A percentile compares a stretch with the other conserved stretches of the same genome.
Conservation (phyloP, 2,113 vertebrate genomes). For the Nettapus auritus region DNA sequence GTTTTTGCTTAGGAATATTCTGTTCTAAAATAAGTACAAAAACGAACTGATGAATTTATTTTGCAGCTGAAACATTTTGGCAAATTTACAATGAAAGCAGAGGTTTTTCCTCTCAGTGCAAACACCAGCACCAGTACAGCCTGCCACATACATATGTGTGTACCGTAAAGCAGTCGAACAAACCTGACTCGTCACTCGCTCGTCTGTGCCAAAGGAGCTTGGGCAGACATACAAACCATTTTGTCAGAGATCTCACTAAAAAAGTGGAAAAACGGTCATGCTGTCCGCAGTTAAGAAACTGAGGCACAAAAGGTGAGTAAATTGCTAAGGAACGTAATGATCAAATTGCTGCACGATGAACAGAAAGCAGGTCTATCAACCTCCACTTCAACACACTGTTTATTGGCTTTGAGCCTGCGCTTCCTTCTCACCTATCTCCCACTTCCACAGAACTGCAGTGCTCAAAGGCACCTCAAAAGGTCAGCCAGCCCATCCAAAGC, state of each 20-base stretch:
- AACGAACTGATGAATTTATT: accelerated
- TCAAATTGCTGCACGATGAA: not conserved
- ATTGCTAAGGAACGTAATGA: not conserved
- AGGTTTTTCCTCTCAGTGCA: not conserved
- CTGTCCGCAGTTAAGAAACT: not conserved
- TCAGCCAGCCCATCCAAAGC: not conserved
- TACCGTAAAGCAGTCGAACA: accelerated
- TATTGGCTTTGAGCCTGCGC: not conserved
- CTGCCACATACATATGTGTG: accelerated
- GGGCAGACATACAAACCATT: not conserved
- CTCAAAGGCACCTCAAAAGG: not conserved
- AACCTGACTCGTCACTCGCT: not conserved
- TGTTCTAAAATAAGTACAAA: not conserved
- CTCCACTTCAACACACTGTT: not conserved
- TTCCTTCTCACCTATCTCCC: not conserved
- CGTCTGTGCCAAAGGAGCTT: not conserved
- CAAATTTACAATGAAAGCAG: not conserved
- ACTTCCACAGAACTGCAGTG: not conserved
- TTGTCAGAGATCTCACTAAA: not conserved
- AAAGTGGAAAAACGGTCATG: not conserved
- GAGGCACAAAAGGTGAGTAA: not conserved
- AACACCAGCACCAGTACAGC: not conserved
- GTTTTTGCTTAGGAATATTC: not conserved
- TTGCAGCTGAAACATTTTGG: not conserved
- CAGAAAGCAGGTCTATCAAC: not conserved